phyloP scores from a whole-genome alignment of 2,113 vertebrate genomes.

The Pandion haliaetus region DNA sequence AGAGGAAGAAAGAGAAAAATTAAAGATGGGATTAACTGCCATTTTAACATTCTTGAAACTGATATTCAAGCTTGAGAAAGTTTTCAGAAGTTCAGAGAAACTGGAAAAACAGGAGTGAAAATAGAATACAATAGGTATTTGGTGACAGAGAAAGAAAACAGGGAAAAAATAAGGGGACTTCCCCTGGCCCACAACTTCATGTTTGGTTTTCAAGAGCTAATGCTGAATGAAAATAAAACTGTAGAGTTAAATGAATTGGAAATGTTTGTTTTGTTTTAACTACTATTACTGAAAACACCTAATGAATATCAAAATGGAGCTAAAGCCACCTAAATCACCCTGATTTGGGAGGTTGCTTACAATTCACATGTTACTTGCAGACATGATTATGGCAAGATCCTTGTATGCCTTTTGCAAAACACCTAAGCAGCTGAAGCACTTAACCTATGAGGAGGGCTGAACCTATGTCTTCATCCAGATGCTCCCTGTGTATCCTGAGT shows the following conservation, averaged over 20 bases:
- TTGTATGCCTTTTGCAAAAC: not conserved
- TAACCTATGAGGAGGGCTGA: not conserved
- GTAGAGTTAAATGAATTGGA: not conserved
- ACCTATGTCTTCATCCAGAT: not conserved
- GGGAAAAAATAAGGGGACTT: not conserved
- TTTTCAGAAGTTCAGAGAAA: not conserved
- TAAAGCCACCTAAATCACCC: not conserved
- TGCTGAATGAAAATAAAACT: not conserved
- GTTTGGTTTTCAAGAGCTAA: not conserved
- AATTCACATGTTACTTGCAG: not conserved
- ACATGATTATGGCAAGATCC: not conserved
- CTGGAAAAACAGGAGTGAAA: not conserved
- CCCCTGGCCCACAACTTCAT: fast-evolving
- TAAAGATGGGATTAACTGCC: not conserved
- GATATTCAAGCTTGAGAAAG: not conserved
- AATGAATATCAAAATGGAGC: not conserved
- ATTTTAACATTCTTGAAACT: not conserved
- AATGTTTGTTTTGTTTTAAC: not conserved
- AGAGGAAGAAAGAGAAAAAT: not conserved
- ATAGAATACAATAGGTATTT: not conserved
- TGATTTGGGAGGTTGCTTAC: not conserved
- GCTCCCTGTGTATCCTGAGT: not conserved
- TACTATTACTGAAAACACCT: not conserved
- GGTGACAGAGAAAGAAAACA: not conserved
- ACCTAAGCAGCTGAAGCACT: not conserved